Percentiles rank a stretch among this genome's conserved stretches.
Evolutionary conservation across 2,888 invertebrate genomes (phyloP).

Genomic region (Orthosia gothica): DNA sequence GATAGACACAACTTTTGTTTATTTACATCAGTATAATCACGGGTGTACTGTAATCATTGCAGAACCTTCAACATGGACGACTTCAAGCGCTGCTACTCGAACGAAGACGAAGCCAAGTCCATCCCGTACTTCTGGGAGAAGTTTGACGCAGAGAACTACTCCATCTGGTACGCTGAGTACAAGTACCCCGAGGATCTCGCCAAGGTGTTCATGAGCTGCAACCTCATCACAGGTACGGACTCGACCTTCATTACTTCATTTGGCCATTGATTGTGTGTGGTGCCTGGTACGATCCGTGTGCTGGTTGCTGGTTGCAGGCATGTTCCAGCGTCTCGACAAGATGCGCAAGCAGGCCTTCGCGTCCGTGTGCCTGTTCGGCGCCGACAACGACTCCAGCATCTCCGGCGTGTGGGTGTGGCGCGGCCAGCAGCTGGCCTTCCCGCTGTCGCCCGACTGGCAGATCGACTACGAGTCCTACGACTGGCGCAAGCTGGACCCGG

Average conservation of each 20-base stretch:
- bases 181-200: constrained; percentile 98
- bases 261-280: no score
- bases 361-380: constrained; percentile 98
- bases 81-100: constrained; percentile 99
- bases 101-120: constrained; percentile 98
- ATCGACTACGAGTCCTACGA: constrained; percentile 99
- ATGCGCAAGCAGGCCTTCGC: constrained; percentile 99
- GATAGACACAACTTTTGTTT: neutral
- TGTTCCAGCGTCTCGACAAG: constrained; percentile 99
- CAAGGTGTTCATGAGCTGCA: constrained; percentile 99
- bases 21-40: neutral
- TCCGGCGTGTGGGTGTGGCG: constrained; percentile 99
- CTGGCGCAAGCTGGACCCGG: constrained; percentile 98
- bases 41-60: constrained; percentile 67
- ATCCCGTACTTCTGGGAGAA: constrained; percentile 99
- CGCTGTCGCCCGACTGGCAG: constrained; percentile 97
- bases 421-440: constrained; percentile 98
- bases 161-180: constrained; percentile 99
- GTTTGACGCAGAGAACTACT: constrained; percentile 98
- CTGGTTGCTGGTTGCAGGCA: constrained; percentile 91
- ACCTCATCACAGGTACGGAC: constrained; percentile 96
- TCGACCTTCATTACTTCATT: neutral
- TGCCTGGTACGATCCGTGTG: no score
- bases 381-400: constrained; percentile 97
- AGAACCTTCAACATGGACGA: constrained; percentile 98